Base-by-base conservation (phyloP, 2,888 invertebrate species). In the Eupithecia inturbata region DNA sequence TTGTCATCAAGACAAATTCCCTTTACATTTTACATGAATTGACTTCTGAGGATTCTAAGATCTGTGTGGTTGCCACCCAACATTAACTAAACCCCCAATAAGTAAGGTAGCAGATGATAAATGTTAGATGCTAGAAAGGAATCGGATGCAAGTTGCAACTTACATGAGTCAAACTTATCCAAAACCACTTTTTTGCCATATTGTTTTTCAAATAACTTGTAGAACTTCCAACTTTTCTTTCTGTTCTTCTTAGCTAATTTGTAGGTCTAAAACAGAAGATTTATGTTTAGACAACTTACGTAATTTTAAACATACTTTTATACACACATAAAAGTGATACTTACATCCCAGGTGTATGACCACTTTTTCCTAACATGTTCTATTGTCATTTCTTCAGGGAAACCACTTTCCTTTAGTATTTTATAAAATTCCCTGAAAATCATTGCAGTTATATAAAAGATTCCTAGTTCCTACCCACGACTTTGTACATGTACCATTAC, bases 111-210 rank as follows among this genome's bases (percentile, higher is more conserved):
- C n/a, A n/a, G n/a, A 57, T 26, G 10, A 60, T 26, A 28, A 3
- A 31, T 60, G 28, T 1, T n/a, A 63, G 1, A 63, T n/a, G n/a
- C 3, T 33, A 28, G 6, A 16, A 62, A 62, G 7, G 19, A 19
- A 31, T 62, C 16, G 19, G 19, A 9, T 62, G 7, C 19, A 7
- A 75, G 19, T 19, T 62, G 7, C 19, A 7, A 75, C 94, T 93
- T 85, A 94, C 94, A 94, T 75, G 90, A 90, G 80, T 91, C 91
- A 91, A 91, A 94, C 84, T 94, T 94, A 78, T 93, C 94, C 74
- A 94, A 84, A 63, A 87, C 85, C 80, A 88, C 86, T 19, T 84
- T 84, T 82, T 91, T 91, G 6, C 90, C 91, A 85, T 86, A 93
- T 81, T 92, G 89, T 82, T 93, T 92, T 31, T 94, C 91, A 89